phyloP scores from a whole-genome alignment of 2,113 vertebrate genomes.

The Thalassoma bifasciatum region DNA sequence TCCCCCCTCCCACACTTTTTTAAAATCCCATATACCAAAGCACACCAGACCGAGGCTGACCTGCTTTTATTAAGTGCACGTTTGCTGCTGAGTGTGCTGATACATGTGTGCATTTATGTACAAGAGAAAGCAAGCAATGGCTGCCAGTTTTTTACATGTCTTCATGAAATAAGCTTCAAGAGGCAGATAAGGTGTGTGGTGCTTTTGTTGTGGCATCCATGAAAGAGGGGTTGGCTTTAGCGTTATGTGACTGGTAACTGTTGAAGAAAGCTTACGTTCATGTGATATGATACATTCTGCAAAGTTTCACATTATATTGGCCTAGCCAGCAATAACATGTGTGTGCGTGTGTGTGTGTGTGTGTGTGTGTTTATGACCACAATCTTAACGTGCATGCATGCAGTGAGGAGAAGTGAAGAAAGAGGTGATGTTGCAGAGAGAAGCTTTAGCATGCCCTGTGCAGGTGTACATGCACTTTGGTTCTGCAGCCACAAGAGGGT shows the following conservation, averaged over 20 bases:
- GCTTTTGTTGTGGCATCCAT: slow-evolving; percentile 15
- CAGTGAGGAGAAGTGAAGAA: slow-evolving; percentile 27
- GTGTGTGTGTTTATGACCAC: slow-evolving; percentile 29
- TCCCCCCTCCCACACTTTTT: slow-evolving; percentile 11
- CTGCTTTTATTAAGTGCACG: slow-evolving; percentile 64
- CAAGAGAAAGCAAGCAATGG: slow-evolving; percentile 42
- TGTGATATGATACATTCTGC: slow-evolving; percentile 71
- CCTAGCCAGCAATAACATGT: slow-evolving; percentile 43
- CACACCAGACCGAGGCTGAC: slow-evolving; percentile 36
- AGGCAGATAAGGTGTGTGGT: slow-evolving; percentile 74
- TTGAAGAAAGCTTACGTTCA: slow-evolving; percentile 24
- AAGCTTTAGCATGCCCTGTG: slow-evolving; percentile 40
- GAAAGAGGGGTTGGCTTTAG: slow-evolving; percentile 24
- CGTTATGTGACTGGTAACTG: slow-evolving; percentile 25
- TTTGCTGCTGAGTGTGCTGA: slow-evolving; percentile 27
- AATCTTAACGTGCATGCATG: slow-evolving; percentile 26
- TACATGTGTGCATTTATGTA: slow-evolving; percentile 26
- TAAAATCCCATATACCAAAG: slow-evolving; percentile 45
- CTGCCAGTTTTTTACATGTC: slow-evolving; percentile 41
- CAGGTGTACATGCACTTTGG: slow-evolving; percentile 26
- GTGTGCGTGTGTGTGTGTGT: slow-evolving; percentile 20
- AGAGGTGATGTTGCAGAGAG: slow-evolving; percentile 36
- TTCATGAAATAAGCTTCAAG: slow-evolving; percentile 61
- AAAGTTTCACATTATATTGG: slow-evolving; percentile 75
- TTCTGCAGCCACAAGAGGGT: slow-evolving; percentile 57